A percentile compares a stretch with the other conserved stretches of the same genome.
These are phyloP conservation scores for Acleris cristana DNA, from an alignment of 2,888 invertebrate genomes.

Conservation along the genomic window DNA sequence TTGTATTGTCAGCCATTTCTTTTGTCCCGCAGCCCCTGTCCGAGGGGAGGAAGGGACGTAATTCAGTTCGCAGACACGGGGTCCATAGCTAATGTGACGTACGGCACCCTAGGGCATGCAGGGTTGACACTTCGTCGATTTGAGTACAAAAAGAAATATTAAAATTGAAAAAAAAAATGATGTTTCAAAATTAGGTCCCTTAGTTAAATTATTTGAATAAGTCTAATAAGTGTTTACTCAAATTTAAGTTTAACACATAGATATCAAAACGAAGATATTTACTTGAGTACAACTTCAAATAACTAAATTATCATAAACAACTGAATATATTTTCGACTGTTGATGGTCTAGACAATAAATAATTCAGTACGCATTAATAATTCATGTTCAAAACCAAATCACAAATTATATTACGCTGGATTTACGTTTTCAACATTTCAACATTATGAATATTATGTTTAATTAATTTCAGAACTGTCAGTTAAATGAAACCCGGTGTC, in stretches of 20 bases:
- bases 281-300: too few species aligned
- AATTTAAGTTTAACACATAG: too few species aligned
- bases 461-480: constrained; percentile 15
- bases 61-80: constrained; percentile 52
- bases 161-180: too few species aligned
- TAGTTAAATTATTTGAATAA: too few species aligned
- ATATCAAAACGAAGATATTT: too few species aligned
- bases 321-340: too few species aligned
- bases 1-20: constrained; percentile 37
- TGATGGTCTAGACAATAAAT: not conserved
- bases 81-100: constrained; percentile 65
- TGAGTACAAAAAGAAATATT: not conserved
- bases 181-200: not conserved
- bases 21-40: constrained; percentile 39
- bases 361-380: constrained; percentile 2
- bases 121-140: constrained; percentile 46
- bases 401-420: constrained; percentile 12
- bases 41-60: constrained; percentile 48
- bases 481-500: not conserved
- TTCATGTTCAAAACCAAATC: constrained; percentile 2
- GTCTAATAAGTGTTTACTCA: too few species aligned
- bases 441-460: constrained; percentile 16
- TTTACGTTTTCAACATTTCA: constrained; percentile 2
- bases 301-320: too few species aligned
- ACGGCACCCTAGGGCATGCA: constrained; percentile 53